phyloP scores from a whole-genome alignment of 2,888 invertebrate species.

The Gymnocheta viridis region DNA sequence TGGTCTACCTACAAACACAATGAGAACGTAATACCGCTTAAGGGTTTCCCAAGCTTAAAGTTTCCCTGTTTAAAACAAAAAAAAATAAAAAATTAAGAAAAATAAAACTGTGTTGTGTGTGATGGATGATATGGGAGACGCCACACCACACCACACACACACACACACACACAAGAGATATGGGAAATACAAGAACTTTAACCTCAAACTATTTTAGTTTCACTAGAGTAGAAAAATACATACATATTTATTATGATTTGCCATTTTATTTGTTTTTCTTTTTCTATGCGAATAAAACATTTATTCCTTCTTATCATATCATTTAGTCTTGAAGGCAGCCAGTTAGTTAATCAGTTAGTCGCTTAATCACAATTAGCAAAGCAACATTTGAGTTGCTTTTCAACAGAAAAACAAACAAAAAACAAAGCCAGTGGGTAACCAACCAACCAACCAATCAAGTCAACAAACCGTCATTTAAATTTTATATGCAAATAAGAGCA shows the following conservation, averaged over 20 bases:
- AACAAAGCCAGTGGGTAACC: constrained; percentile 6
- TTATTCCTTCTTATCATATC: constrained; percentile 39
- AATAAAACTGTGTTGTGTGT: background rate
- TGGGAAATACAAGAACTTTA: constrained; percentile 38
- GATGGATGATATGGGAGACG: background rate
- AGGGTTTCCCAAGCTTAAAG: constrained; percentile 39
- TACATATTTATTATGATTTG: constrained; percentile 33
- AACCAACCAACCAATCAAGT: constrained; percentile 34
- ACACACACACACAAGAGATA: background rate
- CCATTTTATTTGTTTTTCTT: constrained; percentile 22
- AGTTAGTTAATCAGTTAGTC: background rate
- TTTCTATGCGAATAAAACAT: background rate
- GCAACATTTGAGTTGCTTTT: background rate
- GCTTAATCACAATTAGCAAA: too few relatives aligned
- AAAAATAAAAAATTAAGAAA: background rate
- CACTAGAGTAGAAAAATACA: constrained; percentile 41
- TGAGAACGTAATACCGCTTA: constrained; percentile 10
- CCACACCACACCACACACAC: background rate
- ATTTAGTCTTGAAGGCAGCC: constrained; percentile 5
- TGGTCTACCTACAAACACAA: constrained; percentile 51
- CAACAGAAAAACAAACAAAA: background rate
- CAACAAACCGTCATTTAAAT: constrained; percentile 36
- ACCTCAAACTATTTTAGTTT: constrained; percentile 55
- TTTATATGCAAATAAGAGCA: constrained; percentile 23
- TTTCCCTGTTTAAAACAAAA: background rate